Evolutionary conservation across 2,888 invertebrate species (phyloP).

Genomic region (Neocrepidodera transversa): DNA sequence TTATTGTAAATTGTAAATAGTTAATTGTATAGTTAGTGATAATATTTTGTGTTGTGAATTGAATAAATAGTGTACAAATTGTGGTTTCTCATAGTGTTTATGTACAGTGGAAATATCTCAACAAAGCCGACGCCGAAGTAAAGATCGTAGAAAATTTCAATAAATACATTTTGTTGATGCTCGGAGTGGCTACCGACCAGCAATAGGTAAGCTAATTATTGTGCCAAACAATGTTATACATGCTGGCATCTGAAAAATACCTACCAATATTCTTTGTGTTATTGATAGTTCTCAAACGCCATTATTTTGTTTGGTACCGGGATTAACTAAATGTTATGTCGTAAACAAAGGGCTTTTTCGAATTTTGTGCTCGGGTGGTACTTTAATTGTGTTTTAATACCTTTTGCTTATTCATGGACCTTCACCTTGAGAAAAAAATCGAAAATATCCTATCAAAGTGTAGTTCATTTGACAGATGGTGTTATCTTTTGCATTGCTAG

Average conservation of each 20-base stretch:
- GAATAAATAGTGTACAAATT: slow-evolving; percentile 64
- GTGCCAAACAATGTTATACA: not conserved
- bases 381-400: slow-evolving; percentile 1
- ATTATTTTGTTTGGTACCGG: slow-evolving; percentile 61
- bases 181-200: slow-evolving; percentile 50
- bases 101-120: slow-evolving; percentile 67
- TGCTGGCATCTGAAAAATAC: slow-evolving; percentile 7
- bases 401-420: not conserved
- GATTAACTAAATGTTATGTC: slow-evolving; percentile 59
- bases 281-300: slow-evolving; percentile 63
- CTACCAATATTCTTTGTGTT: slow-evolving; percentile 62
- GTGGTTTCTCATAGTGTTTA: slow-evolving; percentile 65
- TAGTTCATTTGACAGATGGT: slow-evolving; percentile 36
- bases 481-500: slow-evolving; percentile 29
- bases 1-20: slow-evolving; percentile 77
- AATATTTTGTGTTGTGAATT: slow-evolving; percentile 67
- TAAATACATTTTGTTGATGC: slow-evolving; percentile 59
- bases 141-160: slow-evolving; percentile 61
- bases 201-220: slow-evolving; percentile 52
- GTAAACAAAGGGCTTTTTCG: slow-evolving; percentile 53
- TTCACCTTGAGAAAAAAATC: not conserved
- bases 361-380: slow-evolving; percentile 29
- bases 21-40: slow-evolving; percentile 76
- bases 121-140: slow-evolving; percentile 68
- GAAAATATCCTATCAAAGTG: not conserved